Evolutionary conservation across 2,888 invertebrate species (phyloP).

Genomic region (Coelopa pilipes): DNA sequence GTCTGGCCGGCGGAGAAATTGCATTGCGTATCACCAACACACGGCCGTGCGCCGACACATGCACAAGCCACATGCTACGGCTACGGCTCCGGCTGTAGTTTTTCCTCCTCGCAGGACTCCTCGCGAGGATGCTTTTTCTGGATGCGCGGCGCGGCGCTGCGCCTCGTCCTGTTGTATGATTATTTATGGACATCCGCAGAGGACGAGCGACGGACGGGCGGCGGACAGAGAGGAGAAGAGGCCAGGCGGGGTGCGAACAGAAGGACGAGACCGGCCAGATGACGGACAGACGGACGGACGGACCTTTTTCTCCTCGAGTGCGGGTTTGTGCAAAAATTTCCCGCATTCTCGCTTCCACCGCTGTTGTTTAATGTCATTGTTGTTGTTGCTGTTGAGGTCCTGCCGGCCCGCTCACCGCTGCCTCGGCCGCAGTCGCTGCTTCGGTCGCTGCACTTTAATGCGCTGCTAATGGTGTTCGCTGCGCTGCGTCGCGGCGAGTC

Average conservation of each 20-base stretch:
- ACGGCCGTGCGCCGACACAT: background rate
- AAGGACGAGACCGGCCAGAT: no score
- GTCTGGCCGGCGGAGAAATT: constrained; percentile 6
- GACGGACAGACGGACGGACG: no score
- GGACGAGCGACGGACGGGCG: background rate
- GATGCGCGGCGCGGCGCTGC: background rate
- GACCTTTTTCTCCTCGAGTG: no score
- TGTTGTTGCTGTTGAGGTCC: background rate
- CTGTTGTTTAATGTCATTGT: no score
- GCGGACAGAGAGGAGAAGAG: no score
- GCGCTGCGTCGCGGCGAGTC: constrained; percentile 29
- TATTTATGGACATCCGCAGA: constrained; percentile 33
- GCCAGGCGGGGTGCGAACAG: no score
- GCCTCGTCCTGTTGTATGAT: constrained; percentile 26
- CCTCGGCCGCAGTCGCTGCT: background rate
- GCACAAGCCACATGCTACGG: background rate
- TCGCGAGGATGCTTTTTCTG: constrained; percentile 2
- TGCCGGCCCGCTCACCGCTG: background rate
- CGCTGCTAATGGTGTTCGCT: constrained; percentile 32
- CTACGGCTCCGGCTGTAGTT: no score
- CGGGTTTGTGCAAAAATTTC: no score
- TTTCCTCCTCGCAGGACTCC: background rate
- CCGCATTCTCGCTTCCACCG: no score
- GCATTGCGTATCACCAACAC: background rate
- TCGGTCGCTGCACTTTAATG: constrained; percentile 34